phyloP scores from a whole-genome alignment of 2,113 vertebrate species.

The Argyrosomus japonicus region DNA sequence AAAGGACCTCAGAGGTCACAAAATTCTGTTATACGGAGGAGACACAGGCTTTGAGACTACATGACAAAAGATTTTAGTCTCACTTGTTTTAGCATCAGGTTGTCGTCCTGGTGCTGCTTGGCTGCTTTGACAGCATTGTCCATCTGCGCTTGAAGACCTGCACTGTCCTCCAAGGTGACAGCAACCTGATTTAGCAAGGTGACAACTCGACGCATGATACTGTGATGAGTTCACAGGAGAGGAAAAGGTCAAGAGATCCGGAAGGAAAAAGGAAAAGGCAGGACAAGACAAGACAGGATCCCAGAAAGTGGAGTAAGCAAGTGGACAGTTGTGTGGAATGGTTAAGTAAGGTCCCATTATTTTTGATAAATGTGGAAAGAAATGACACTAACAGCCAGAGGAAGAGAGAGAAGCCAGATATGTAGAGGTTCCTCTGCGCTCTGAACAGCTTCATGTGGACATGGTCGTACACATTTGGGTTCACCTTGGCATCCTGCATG shows the following conservation, averaged over 20 bases:
- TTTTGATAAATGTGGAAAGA: conserved; percentile 1
- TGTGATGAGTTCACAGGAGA: conserved; percentile 51
- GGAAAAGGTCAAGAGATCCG: neutral
- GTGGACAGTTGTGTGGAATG: neutral
- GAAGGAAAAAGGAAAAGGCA: neutral
- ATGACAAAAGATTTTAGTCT: neutral
- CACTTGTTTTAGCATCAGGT: conserved; percentile 89
- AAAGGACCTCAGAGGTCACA: neutral
- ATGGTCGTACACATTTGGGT: conserved; percentile 87
- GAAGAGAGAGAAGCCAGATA: conserved; percentile 97
- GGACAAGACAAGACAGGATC: neutral
- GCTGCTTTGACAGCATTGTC: conserved; percentile 87
- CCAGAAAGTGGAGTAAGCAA: neutral
- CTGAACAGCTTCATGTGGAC: conserved; percentile 98
- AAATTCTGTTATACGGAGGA: neutral
- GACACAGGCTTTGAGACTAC: no score
- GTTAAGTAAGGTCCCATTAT: neutral
- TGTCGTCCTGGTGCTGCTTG: conserved; percentile 90
- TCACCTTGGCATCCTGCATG: conserved; percentile 77
- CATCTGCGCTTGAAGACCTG: conserved; percentile 87
- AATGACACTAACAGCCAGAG: conserved; percentile 93
- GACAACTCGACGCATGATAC: conserved; percentile 88
- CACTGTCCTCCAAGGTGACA: conserved; percentile 78
- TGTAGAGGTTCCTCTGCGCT: conserved; percentile 96
- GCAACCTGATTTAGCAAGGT: conserved; percentile 92